Evolutionary conservation across 2,113 vertebrate species (phyloP), one percentile per base, ranked within the genome.

Genomic region (Hipposideros armiger): DNA sequence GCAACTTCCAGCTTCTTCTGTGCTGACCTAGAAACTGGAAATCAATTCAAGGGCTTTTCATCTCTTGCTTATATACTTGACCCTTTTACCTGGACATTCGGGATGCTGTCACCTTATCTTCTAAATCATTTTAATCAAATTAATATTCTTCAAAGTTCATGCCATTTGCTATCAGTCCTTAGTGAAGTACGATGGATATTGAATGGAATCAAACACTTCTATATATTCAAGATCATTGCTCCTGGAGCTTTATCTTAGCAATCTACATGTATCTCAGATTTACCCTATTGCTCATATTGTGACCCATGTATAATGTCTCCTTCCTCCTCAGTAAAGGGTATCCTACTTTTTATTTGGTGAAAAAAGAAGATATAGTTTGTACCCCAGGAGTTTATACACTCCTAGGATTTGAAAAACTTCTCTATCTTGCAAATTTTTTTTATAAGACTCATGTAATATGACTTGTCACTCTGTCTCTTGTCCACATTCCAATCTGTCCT

Each of bases 101-200:
- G 42, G 36, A 7, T 87, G 24, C 16, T 58, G 45, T 73, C 20
- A 52, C 20, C 64, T 72, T 58, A 28, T 24, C 28, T 15, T 78
- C 11, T 77, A 86, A 82, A 86, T 89, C 47, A 50, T n/a, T 72
- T 72, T 87, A 7, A 54, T 60, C 62, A 78, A 92, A 66, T 80
- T 85, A 88, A 8, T 32, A 40, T 84, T 77, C 47, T 20, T n/a
- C 26, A 15, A 66, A 72, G 28, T 47, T 47, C 67, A 52, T 58
- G 54, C 13, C 28, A 28, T 74, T 74, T 64, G 26, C 28, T 69
- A 45, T 83, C 8, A 78, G 45, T 69, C 58, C 13, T 83, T 78
- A 50, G 24, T 90, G 62, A 86, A 77, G 28, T 45, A 45, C 22
- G 28, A 8, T 40, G 26, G 40, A n/a, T 72, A 30, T 32, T 45